Base-by-base conservation (phyloP, 2,888 invertebrate species). In the Drosophila sordidapex region DNA sequence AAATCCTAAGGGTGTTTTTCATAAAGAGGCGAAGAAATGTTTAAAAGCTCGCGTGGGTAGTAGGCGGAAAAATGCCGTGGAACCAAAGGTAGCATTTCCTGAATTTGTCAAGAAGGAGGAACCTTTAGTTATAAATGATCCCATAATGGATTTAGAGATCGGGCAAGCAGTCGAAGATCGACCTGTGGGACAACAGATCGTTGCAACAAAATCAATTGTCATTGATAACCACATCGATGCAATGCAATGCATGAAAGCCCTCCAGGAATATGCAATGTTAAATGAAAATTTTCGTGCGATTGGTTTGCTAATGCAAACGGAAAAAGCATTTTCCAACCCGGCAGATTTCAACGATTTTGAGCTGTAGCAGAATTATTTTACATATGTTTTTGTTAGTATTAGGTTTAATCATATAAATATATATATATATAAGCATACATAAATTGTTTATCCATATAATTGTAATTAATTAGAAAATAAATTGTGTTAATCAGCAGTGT, bases 191-290 rank as follows among this genome's bases (percentile, higher is more conserved):
- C 18, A 38, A 4, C 27, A 40, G 5, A 8, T 2, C n/a, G 15
- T n/a, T 21, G 29, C 11, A 4, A 40, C 33, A 25, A 58, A 58
- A 4, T 15, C 36, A 3, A 51, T 51, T 29, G 13, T 3, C 1
- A 70, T 79, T 6, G 38, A 48, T 46, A 79, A 27, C 38, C 29
- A 27, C 0, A 49, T 27, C 4, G 75, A 79, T 25, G 87, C 76
- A 0, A 8, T 83, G 38, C 40, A 43, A 33, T 85, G 89, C 51
- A 36, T 92, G 2, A 80, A 85, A 38, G 91, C 80, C 0, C 61
- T 92, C 15, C 92, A 92, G 64, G 91, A 92, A 48, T 92, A 90
- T 65, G 91, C 91, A 10, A 82, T 92, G 87, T 21, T 92, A 13
- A 81, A 82, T 59, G 90, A 91, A 18, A 92, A 92, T 52, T 92